Evolutionary conservation across 2,888 invertebrate genomes (phyloP), one percentile per base, ranked within the genome.

Genomic region (Philopedon plagiatum): DNA sequence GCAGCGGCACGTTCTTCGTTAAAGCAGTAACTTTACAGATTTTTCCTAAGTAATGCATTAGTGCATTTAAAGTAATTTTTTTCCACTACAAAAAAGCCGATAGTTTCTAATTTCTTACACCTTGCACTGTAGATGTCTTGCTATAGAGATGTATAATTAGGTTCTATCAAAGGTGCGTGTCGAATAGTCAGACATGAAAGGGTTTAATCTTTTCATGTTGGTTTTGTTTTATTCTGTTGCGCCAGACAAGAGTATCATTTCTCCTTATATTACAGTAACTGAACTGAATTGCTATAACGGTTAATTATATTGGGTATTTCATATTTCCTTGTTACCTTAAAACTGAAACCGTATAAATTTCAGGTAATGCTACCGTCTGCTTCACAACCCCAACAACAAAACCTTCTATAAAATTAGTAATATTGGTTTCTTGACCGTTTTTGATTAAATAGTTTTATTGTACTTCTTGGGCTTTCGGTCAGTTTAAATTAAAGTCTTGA

Each of bases 131-230:
- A 44, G 19, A 61, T 61, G 61, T 68, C 68, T 61, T 56, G 26
- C 41, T 62, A 60, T 41, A 18, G 49, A 56, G 56, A 5, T n/a
- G n/a, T 51, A 54, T 62, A 69, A 69, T 69, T 69, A 69, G 62
- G 34, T 69, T 69, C 46, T 62, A 62, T 69, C 62, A 69, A 56
- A 69, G 68, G 56, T 62, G 68, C 68, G 68, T 69, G 68, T 69
- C 68, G 68, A 62, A 19, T 34, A 69, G 68, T 69, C 62, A 69
- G 62, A 69, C 68, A 69, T 69, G 68, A 69, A 69, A 62, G 56
- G 61, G 54, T 69, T 56, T 37, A 56, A 56, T 69, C 68, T 69
- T 62, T 44, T 69, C 68, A 56, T 56, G 34, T n/a, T 54, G 61
- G 15, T 39, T 41, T 11, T 34, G 15, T 56, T 69, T 69, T 69